Evolutionary conservation across 2,888 invertebrate genomes (phyloP), one percentile per base, ranked within the genome.

Genomic region (Pachliopta kotzebuea): DNA sequence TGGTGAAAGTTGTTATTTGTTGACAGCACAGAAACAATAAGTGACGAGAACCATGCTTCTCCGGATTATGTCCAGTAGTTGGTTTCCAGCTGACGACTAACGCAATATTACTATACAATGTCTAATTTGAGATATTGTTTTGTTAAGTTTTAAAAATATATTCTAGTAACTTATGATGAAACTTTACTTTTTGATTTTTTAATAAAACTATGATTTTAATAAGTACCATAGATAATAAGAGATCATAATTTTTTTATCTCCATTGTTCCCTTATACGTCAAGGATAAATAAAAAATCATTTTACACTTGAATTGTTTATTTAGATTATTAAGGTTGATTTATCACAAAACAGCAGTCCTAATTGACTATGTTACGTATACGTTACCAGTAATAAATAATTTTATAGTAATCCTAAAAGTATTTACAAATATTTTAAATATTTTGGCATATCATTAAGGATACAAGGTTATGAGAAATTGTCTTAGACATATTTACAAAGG

Each of bases 321-420:
- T 56, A 53, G 24, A 18, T 64, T 64, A 60, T 56, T 64, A 66
- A 68, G 60, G 62, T 45, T 60, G 4, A 29, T 17, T 56, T 68
- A 68, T 67, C 65, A 68, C 65, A 67, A 67, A 68, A 23, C 58
- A 20, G 49, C 62, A 65, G 60, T 60, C 67, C 62, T 67, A 67
- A 68, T 67, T 67, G 67, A 68, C 67, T 56, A 63, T 62, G 60
- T 56, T 60, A 66, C 64, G 62, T 66, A 56, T 63, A 66, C 49
- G 29, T 59, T 54, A 56, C 18, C 1, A 4, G 11, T 37, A 62
- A 56, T 26, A 52, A 56, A 49, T 57, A 53, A 14, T 31, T 53
- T 52, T 9, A 7, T 23, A n/a, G n/a, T 20, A 56, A 56, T 23
- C 7, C 7, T 52, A 52, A 23, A 37, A 54, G 17, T 60, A 54